Percentiles rank a stretch among this genome's conserved stretches.
Conservation (phyloP, 2,113 vertebrate genomes). For the Grammomys dolichurus region DNA sequence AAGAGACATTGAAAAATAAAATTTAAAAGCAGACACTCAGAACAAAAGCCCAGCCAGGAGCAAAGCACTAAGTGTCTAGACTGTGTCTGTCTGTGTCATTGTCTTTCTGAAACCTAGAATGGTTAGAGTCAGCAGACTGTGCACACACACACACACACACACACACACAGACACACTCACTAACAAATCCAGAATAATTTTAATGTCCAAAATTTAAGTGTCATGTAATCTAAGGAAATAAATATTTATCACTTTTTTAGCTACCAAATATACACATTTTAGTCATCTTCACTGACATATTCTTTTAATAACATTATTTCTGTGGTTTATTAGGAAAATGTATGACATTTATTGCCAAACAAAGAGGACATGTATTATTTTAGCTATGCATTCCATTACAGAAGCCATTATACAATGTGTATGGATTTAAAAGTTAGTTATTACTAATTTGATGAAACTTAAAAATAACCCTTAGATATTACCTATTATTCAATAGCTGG, state of each 20-base stretch:
- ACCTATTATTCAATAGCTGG: background rate
- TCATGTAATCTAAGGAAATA: background rate
- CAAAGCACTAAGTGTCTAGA: background rate
- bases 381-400: background rate
- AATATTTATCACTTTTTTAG: background rate
- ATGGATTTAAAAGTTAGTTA: slow-evolving; percentile 9
- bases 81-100: background rate
- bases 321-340: background rate
- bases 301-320: background rate
- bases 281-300: background rate
- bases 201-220: background rate
- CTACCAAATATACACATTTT: background rate
- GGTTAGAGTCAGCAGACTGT: background rate
- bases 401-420: background rate
- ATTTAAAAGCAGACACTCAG: background rate
- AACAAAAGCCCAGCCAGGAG: background rate
- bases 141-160: background rate
- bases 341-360: background rate
- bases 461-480: background rate
- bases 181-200: background rate
- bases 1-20: background rate
- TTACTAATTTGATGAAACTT: slow-evolving; percentile 3
- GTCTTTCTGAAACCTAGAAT: background rate
- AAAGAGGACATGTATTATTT: background rate
- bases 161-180: background rate